Percentiles rank a stretch among this genome's conserved stretches.
These are phyloP conservation scores for Callocephalon fimbriatum DNA, from an alignment of 2,113 vertebrate species.

Conservation along the genomic window DNA sequence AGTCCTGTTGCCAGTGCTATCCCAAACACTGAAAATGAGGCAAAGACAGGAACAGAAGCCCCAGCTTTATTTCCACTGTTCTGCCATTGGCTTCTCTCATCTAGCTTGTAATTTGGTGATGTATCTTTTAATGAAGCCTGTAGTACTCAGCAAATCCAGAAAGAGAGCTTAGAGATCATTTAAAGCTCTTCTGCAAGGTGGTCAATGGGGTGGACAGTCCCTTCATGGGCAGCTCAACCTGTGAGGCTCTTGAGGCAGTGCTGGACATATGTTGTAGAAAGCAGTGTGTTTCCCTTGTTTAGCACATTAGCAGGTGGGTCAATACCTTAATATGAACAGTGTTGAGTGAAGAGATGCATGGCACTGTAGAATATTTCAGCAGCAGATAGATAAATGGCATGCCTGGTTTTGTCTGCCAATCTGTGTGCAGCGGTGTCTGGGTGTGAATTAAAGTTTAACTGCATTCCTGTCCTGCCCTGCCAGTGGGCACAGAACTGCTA, in stretches of 20 bases:
- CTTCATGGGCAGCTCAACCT: fast-evolving
- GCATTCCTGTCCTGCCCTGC: neutral
- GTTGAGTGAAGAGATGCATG: slow-evolving; percentile 12
- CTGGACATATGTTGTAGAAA: neutral
- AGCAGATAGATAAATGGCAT: neutral
- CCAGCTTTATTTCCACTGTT: neutral
- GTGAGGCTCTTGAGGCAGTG: neutral
- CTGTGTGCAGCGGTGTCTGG: neutral
- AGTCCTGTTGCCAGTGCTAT: neutral
- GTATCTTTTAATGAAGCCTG: neutral
- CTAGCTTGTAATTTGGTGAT: neutral
- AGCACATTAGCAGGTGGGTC: neutral
- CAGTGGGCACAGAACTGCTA: neutral
- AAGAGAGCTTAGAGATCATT: neutral
- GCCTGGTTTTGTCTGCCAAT: slow-evolving; percentile 16
- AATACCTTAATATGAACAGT: neutral
- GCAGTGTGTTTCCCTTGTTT: neutral
- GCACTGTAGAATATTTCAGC: neutral
- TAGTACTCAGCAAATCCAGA: neutral
- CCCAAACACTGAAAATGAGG: neutral
- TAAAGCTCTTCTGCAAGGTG: neutral
- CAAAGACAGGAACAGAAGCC: neutral
- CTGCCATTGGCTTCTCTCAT: fast-evolving
- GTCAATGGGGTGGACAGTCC: fast-evolving
- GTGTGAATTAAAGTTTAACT: neutral